Base-by-base conservation (phyloP, 1,140 invertebrate species). In the Sycophila sp. region DNA sequence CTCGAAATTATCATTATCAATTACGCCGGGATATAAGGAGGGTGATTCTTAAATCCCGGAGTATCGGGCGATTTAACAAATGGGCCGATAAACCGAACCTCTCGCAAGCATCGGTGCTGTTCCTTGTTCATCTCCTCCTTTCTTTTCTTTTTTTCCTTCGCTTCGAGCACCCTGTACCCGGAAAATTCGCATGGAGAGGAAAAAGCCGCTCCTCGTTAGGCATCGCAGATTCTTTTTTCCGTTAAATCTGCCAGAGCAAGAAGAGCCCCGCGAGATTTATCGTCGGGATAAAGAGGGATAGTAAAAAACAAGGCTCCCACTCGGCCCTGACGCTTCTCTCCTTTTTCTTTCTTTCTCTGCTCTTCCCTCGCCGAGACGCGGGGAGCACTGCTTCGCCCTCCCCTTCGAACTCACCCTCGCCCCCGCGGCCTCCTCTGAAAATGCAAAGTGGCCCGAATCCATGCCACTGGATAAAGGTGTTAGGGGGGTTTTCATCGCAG, bases 251-350 rank as follows among this genome's bases (percentile, higher is more conserved):
- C 64, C 58, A 73, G 51, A 55, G 51, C 71, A 73, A 76, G 73
- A 69, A 45, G 73, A 69, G 66, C 34, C 45, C 32, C 26, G 56
- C 34, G 56, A 80, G 77, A 80, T 80, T 80, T 80, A 79, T 80
- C 69, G 60, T 45, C 10, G 13, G 63, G 75, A 73, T 77, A 76
- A 80, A 73, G 76, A 74, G 69, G 71, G 51, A 62, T 60, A 49
- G 38, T 53, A 56, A 76, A 76, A 75, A 77, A 77, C 73, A 74
- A 77, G 65, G 40, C 49, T 67, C 49, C 32, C 51, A 36, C 45
- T 65, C 26, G 45, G 38, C 53, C 19, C 30, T 60, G 59, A n/a
- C 63, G 19, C 69, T 53, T 40, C 34, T 28, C 30, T 49, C 58
- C 59, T 69, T 38, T 59, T 47, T 22, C 59, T 60, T 51, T 36